These are phyloP conservation scores for Pyrrhia umbra DNA, from an alignment of 2,888 invertebrate species.

Conservation along the genomic window DNA sequence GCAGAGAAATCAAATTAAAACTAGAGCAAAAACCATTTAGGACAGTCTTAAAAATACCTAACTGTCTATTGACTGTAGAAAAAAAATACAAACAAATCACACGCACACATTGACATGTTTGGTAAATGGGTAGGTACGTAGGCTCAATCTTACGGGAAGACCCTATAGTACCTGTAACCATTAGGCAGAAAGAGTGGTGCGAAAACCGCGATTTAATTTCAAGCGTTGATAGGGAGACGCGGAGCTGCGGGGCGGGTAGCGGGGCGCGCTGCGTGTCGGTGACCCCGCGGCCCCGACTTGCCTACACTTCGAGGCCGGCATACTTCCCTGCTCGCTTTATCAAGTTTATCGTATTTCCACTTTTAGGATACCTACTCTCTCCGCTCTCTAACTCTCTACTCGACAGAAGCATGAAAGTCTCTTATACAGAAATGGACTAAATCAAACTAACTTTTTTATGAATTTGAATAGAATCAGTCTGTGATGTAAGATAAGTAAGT, in stretches of 20 bases:
- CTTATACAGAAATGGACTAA: too few species aligned
- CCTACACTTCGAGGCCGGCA: slow-evolving; percentile 74
- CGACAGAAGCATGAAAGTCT: too few species aligned
- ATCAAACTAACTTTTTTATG: too few species aligned
- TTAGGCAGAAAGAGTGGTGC: slow-evolving; percentile 54
- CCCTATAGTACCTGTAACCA: slow-evolving; percentile 29
- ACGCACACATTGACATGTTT: slow-evolving; percentile 36
- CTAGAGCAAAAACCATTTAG: too few species aligned
- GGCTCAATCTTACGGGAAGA: too few species aligned
- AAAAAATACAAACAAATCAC: slow-evolving; percentile 34
- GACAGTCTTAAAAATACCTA: too few species aligned
- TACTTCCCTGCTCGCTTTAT: slow-evolving; percentile 74
- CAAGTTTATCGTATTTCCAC: slow-evolving; percentile 58
- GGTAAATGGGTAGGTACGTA: slow-evolving; percentile 28
- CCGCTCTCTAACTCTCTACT: not conserved
- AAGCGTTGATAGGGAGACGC: slow-evolving; percentile 68
- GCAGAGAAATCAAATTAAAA: too few species aligned
- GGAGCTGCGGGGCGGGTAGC: slow-evolving; percentile 62
- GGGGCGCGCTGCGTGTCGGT: slow-evolving; percentile 80
- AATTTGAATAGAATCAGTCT: not conserved
- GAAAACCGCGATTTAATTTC: slow-evolving; percentile 65
- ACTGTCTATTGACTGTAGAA: too few species aligned
- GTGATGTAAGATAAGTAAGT: too few species aligned
- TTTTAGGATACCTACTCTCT: slow-evolving; percentile 40
- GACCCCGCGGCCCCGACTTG: slow-evolving; percentile 85